Evolutionary conservation across 2,888 invertebrate species (phyloP), one percentile per base, ranked within the genome.

Genomic region (Campoplex nolae): DNA sequence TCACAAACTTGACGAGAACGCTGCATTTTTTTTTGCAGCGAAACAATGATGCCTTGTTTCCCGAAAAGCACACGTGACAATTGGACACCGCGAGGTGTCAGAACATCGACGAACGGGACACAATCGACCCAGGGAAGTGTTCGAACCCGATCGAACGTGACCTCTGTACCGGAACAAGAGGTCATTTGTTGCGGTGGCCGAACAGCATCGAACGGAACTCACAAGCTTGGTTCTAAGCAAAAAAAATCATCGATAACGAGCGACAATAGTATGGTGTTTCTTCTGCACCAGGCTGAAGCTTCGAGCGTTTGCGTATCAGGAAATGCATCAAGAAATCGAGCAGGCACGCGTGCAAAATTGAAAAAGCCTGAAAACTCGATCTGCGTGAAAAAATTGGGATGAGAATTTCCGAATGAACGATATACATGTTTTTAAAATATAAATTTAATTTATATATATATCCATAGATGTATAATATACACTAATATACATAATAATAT

Each of bases 371-470:
- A 81, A 11, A 16, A 62, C 38, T 84, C 81, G 18, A 58, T 77
- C 9, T 82, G 77, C 70, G 48, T 62, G 6, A 82, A 78, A 54
- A 81, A 81, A 68, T 38, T 68, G 28, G 81, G 71, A 80, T 80
- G 56, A 74, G 67, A 3, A 13, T 42, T 51, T 13, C 16, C 18
- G 23, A 73, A 32, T 38, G n/a, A 11, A 18, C 28, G 68, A 70
- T 38, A 18, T 58, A 75, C 54, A n/a, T 58, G 13, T 68, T 28
- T 1, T 88, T 88, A 91, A 93, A 92, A 92, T 93, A 93, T 93
- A 92, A 92, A 92, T 92, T 92, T 92, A 93, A 92, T 89, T 92
- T 75, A 91, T 91, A 90, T 92, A 74, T 76, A 90, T 38, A 38
- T 38, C 3, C 6, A 38, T 38, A 38, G 38, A 83, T 77, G 71